Conservation (phyloP, 53 echinoderm and acorn worm species). For the Paracentrotus lividus region DNA sequence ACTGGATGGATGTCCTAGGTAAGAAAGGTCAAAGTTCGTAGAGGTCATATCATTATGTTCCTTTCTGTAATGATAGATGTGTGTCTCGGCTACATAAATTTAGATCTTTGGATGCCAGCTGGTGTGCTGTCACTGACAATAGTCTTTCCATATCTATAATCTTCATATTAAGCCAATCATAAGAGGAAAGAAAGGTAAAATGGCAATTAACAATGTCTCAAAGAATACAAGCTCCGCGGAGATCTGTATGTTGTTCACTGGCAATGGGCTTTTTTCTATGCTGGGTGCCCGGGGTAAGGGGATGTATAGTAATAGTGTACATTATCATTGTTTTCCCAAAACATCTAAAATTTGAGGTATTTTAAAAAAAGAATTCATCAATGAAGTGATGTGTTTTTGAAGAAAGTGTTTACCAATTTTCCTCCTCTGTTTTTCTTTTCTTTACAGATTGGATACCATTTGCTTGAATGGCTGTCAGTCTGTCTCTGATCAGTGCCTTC, state of each 20-base stretch:
- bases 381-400: no score
- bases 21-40: neutral
- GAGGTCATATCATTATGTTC: neutral
- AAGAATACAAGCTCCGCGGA: constrained; percentile 67
- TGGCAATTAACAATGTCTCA: neutral
- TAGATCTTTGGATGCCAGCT: constrained; percentile 82
- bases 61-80: no score
- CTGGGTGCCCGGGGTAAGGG: constrained; percentile 77
- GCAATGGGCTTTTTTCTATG: constrained; percentile 84
- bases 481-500: constrained; percentile 84
- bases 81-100: neutral
- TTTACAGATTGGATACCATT: constrained; percentile 77
- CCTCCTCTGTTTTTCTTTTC: neutral
- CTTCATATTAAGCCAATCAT: neutral
- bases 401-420: neutral
- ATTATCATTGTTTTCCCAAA: no score
- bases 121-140: constrained; percentile 90
- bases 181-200: neutral
- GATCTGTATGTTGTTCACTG: constrained; percentile 86
- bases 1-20: constrained; percentile 85
- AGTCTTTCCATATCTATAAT: constrained; percentile 79
- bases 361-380: no score
- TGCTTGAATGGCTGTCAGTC: constrained; percentile 95
- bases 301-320: no score
- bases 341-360: no score